phyloP scores from a whole-genome alignment of 2,113 vertebrate species.

The Pygathrix nemaeus region DNA sequence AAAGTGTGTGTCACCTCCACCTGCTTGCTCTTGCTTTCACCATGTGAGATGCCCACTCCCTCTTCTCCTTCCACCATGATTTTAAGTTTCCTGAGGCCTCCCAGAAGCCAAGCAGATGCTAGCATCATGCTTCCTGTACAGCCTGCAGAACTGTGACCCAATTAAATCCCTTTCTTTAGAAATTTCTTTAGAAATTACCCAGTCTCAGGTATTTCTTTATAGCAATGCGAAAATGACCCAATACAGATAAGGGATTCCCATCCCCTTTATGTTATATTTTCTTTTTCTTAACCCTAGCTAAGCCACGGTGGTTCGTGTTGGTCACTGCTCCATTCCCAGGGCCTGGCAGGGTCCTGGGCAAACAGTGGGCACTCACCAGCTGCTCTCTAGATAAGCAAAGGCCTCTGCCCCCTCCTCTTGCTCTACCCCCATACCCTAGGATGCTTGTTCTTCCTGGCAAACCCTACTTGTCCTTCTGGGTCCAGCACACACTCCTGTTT shows the following conservation, averaged over 20 bases:
- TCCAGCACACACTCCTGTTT: background rate
- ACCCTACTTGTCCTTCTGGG: background rate
- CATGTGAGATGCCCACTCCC: too few relatives aligned
- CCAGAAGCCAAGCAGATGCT: too few relatives aligned
- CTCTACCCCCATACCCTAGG: background rate
- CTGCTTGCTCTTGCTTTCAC: too few relatives aligned
- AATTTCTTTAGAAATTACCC: too few relatives aligned
- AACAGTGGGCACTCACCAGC: background rate
- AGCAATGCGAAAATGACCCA: too few relatives aligned
- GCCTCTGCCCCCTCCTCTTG: background rate
- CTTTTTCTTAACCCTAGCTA: background rate
- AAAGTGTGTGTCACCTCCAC: too few relatives aligned
- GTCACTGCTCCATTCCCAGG: background rate
- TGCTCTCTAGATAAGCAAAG: background rate
- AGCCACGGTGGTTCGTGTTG: accelerated
- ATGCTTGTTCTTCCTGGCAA: background rate
- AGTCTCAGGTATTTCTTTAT: too few relatives aligned
- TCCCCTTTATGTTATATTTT: background rate
- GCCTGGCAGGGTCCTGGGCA: background rate
- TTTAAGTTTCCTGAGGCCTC: too few relatives aligned
- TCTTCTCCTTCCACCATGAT: too few relatives aligned
- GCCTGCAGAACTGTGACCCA: too few relatives aligned
- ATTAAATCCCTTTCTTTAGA: too few relatives aligned
- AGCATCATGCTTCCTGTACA: too few relatives aligned
- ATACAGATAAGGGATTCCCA: background rate